Base-by-base conservation (phyloP, 2,797 vertebrate species). In the Taeniopygia guttata region DNA sequence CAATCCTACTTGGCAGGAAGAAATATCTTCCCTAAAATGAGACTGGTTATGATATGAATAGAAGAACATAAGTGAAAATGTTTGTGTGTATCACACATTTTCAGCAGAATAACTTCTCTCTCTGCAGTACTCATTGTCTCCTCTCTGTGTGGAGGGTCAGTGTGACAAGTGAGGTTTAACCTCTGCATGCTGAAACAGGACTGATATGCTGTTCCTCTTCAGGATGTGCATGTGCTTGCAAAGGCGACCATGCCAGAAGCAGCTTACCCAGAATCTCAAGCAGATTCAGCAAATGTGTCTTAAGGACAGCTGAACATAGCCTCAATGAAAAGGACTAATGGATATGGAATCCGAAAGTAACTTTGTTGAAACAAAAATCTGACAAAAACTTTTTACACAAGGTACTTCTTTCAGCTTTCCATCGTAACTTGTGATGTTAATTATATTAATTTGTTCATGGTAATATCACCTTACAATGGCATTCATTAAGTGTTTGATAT, bases 91-190 rank as follows among this genome's bases (percentile, higher is more conserved):
- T 27, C 55, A 34, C 16, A 56, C 27, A 43, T 59, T 60, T 91
- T 42, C 21, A 87, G 48, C 23, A 67, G 48, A 73, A 38, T 15
- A 91, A 45, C 42, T 60, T 60, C 13, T 54, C 13, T 54, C 59
- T 56, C 25, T 75, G 43, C n/a, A 58, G 38, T 27, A 30, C 9
- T 81, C 30, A 16, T 8, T 60, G 29, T 36, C 49, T 62, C 13
- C 42, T 86, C 30, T 5, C 32, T 43, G 19, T 2, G 2, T 46
- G 60, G 45, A 67, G 22, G n/a, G 19, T 15, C 2, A 1, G 40
- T 0, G 0, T 43, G 59, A 52, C 42, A 59, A 58, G 16, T 0
- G 2, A 45, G 0, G 0, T 52, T 38, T 45, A n/a, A 84, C n/a
- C 34, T n/a, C 42, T 43, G 34, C 30, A 9, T 3, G 1, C 43